Evolutionary conservation across 1,140 invertebrate species (phyloP).

Genomic region (Riptortus pedestris): DNA sequence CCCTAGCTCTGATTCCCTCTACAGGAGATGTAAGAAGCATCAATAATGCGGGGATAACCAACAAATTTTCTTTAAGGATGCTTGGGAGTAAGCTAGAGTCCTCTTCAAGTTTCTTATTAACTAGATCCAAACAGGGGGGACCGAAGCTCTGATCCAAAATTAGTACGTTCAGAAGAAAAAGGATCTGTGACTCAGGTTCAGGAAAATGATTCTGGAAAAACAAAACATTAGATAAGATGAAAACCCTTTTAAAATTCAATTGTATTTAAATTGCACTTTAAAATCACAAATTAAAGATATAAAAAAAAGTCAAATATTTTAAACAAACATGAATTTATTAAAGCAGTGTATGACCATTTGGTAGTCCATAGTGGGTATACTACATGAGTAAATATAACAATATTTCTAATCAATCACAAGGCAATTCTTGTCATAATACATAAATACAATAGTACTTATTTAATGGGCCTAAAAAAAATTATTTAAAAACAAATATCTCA

Average conservation of each 20-base stretch:
- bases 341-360: no score
- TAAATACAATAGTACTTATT: no score
- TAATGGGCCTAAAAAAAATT: neutral
- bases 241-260: no score
- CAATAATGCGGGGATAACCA: conserved; percentile 36
- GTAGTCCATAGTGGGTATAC: no score
- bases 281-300: no score
- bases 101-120: neutral
- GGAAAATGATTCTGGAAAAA: conserved; percentile 28
- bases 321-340: no score
- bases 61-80: conserved; percentile 6
- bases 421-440: no score
- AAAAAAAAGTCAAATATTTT: no score
- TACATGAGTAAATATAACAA: no score
- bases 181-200: conserved; percentile 14
- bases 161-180: conserved; percentile 25
- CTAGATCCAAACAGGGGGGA: neutral
- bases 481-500: neutral
- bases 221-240: neutral
- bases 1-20: conserved; percentile 7
- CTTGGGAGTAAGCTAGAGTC: neutral
- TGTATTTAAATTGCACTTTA: no score
- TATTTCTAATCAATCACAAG: no score
- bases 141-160: conserved; percentile 16
- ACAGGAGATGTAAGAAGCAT: conserved; percentile 33